phyloP scores from a whole-genome alignment of 2,797 vertebrate species.

The Tolypeutes matacus region DNA sequence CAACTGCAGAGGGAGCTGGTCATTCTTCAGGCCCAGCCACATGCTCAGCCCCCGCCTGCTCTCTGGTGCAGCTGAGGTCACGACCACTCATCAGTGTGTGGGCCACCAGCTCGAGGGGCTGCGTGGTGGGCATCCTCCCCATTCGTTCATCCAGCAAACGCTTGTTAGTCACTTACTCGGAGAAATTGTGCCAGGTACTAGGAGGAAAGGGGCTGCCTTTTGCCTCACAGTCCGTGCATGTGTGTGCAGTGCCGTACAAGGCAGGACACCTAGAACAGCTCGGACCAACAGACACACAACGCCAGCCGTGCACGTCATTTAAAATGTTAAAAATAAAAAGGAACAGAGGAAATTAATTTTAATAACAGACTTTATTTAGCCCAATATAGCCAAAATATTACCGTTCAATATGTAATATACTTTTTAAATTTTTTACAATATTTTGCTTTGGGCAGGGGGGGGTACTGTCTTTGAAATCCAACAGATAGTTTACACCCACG shows the following conservation, averaged over 20 bases:
- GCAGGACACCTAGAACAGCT: neutral
- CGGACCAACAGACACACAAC: neutral
- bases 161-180: neutral
- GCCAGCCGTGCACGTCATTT: neutral
- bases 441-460: neutral
- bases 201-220: no score
- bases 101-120: neutral
- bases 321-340: neutral
- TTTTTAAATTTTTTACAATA: neutral
- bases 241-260: accelerated
- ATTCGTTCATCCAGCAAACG: neutral
- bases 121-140: neutral
- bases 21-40: slow-evolving; percentile 59
- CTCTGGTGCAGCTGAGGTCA: slow-evolving; percentile 60
- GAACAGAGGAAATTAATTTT: neutral
- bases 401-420: neutral
- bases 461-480: neutral
- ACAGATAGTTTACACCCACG: accelerated
- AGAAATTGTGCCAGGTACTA: neutral
- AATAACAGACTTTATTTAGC: slow-evolving; percentile 6
- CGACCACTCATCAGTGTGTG: neutral
- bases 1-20: slow-evolving; percentile 52
- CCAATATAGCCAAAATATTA: neutral
- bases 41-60: slow-evolving; percentile 29
- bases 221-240: accelerated